Evolutionary conservation across 2,113 vertebrate genomes (phyloP), one percentile per base, ranked within the genome.

Genomic region (Bubalus kerabau): DNA sequence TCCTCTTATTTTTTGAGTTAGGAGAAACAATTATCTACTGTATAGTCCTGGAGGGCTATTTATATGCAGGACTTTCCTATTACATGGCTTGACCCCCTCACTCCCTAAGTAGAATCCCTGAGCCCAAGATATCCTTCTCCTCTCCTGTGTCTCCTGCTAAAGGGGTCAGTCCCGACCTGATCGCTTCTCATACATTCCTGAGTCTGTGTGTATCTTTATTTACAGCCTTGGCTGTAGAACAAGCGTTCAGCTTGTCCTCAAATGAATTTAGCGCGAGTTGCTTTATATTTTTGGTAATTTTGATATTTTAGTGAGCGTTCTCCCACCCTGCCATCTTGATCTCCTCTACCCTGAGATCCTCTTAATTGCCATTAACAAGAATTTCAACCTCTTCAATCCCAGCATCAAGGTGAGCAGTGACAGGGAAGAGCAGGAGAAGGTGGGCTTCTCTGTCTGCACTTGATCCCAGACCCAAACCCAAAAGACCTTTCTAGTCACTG

Each of bases 361-460:
- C 97, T 97, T 99, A 96, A 99, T 99, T 95, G 99, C 99, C 50
- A 99, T 99, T 98, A 99, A 99, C 98, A 99, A 99, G 96, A 99
- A 99, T 0, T 99, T 99, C 97, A 99, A 99, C 98, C 99, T 99
- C 98, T 99, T 99, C 0, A 99, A 99, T 96, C 99, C 99, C 40
- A 99, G 99, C 98, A 99, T 98, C 16, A 99, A 99, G 99, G 99
- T 99, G 91, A 96, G 98, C 16, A 50, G 90, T 87, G 24, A 19
- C 10, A 26, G 46, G n/a, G 13, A 14, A 1, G 30, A 54, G 26
- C 2, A 23, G 7, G 15, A 3, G 10, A 36, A 48, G 46, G 30
- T 78, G 2, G 43, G 59, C 21, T 56, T 48, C 59, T 90, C 46
- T 54, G 14, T 46, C n/a, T 43, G 36, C 9, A 26, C 12, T 7